These are phyloP conservation scores for Drosophila willistoni DNA, from an alignment of 1,140 invertebrate genomes.

Conservation along the genomic window DNA sequence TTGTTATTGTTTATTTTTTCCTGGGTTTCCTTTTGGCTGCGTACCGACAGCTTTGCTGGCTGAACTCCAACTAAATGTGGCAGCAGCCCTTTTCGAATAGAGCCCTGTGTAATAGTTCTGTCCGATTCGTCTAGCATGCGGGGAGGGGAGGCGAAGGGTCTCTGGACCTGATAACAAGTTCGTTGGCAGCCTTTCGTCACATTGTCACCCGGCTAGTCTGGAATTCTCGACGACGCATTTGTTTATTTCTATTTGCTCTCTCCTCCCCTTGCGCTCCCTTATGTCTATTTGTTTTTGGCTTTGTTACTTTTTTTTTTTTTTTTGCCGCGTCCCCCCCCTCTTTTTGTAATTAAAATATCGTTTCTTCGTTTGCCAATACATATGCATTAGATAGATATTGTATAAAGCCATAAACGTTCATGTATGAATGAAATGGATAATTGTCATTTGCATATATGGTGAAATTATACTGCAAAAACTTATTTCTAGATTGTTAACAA, in stretches of 20 bases:
- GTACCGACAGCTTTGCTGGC: constrained; percentile 70
- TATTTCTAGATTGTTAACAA: constrained; percentile 21
- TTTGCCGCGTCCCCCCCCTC: background rate
- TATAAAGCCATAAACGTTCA: constrained; percentile 23
- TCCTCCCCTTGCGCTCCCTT: background rate
- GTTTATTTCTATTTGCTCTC: background rate
- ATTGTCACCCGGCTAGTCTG: constrained; percentile 31
- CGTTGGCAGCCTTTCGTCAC: constrained; percentile 69
- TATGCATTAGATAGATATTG: constrained; percentile 14
- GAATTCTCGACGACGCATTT: constrained; percentile 11
- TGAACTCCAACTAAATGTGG: constrained; percentile 61
- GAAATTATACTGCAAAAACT: constrained; percentile 33
- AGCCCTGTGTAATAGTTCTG: constrained; percentile 36
- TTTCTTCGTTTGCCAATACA: constrained; percentile 16
- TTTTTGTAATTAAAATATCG: constrained; percentile 53
- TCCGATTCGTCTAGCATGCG: background rate
- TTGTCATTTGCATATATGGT: constrained; percentile 42
- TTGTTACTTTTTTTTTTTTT: background rate
- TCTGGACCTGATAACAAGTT: constrained; percentile 55
- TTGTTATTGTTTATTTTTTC: background rate
- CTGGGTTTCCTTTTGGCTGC: constrained; percentile 15
- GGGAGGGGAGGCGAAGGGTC: background rate
- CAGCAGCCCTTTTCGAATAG: constrained; percentile 29
- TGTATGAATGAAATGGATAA: constrained; percentile 8
- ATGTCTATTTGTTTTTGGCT: background rate